Evolutionary conservation across 1,140 invertebrate genomes (phyloP).

Genomic region (Drosophila seguyi): DNA sequence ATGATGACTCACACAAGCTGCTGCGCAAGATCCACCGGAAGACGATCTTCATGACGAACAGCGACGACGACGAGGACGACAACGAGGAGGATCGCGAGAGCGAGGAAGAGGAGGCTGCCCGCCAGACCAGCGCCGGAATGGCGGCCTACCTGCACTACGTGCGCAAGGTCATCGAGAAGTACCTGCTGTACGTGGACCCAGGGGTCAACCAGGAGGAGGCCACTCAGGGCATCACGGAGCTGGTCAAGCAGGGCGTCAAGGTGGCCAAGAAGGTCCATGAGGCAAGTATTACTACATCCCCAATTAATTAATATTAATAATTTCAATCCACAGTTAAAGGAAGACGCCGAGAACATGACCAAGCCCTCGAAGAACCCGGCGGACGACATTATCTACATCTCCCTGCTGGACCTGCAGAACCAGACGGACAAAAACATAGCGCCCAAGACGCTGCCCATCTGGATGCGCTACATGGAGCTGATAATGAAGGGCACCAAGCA

Average conservation of each 20-base stretch:
- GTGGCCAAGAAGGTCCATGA: conserved; percentile 86
- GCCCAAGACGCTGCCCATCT: conserved; percentile 86
- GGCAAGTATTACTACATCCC: conserved; percentile 74
- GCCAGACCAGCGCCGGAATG: conserved; percentile 64
- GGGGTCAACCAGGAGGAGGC: conserved; percentile 79
- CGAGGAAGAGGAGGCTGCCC: conserved; percentile 71
- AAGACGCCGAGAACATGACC: conserved; percentile 86
- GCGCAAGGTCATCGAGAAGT: conserved; percentile 85
- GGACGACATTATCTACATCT: conserved; percentile 87
- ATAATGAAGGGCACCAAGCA: conserved; percentile 87
- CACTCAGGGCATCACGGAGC: conserved; percentile 85
- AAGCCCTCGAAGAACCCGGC: conserved; percentile 85
- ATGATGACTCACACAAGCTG: conserved; percentile 79
- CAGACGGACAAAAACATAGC: conserved; percentile 87
- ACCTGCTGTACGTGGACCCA: conserved; percentile 85
- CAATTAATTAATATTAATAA: neutral
- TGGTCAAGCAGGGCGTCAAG: conserved; percentile 86
- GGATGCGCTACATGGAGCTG: conserved; percentile 88
- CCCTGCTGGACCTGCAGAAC: conserved; percentile 87
- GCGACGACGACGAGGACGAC: conserved; percentile 69
- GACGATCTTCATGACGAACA: conserved; percentile 59
- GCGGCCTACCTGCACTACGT: conserved; percentile 85
- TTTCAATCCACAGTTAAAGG: conserved; percentile 85
- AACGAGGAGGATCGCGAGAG: conserved; percentile 64
- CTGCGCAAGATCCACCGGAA: conserved; percentile 71